Conservation (phyloP, 2,888 invertebrate species). For the Trissoscelio sp. region DNA sequence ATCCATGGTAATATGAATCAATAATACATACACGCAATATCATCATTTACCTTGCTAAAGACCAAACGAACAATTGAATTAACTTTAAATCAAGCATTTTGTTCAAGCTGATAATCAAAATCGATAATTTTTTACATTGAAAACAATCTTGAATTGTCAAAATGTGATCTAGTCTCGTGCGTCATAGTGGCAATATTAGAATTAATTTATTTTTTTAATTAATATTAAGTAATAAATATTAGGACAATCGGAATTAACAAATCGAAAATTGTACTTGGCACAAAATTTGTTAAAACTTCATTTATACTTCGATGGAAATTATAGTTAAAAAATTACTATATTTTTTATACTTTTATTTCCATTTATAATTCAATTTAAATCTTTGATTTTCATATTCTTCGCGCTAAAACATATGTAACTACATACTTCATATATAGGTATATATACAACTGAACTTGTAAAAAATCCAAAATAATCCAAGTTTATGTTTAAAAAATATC, state of each 20-base stretch:
- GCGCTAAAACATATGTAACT: no score
- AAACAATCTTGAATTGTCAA: constrained; percentile 12
- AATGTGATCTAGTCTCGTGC: constrained; percentile 59
- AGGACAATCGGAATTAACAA: constrained; percentile 27
- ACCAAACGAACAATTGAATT: constrained; percentile 16
- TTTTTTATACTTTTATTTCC: no score
- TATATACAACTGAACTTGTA: no score
- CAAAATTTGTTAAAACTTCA: constrained; percentile 50
- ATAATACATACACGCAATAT: constrained; percentile 4
- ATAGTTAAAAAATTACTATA: no score
- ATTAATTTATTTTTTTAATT: constrained; percentile 45
- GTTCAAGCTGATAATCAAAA: constrained; percentile 32
- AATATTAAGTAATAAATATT: constrained; percentile 38
- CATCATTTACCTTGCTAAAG: constrained; percentile 17
- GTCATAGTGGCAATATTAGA: constrained; percentile 59
- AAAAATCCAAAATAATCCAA: no score
- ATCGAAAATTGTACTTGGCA: constrained; percentile 6
- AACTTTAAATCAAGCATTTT: not conserved
- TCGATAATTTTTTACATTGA: constrained; percentile 7
- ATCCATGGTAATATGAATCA: not conserved
- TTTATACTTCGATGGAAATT: constrained; percentile 25
- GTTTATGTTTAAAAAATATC: no score
- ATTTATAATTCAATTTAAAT: no score
- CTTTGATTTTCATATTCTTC: no score
- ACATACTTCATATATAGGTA: no score